phyloP scores from a whole-genome alignment of 2,113 vertebrate species.

The Brachyhypopomus occidentalis region DNA sequence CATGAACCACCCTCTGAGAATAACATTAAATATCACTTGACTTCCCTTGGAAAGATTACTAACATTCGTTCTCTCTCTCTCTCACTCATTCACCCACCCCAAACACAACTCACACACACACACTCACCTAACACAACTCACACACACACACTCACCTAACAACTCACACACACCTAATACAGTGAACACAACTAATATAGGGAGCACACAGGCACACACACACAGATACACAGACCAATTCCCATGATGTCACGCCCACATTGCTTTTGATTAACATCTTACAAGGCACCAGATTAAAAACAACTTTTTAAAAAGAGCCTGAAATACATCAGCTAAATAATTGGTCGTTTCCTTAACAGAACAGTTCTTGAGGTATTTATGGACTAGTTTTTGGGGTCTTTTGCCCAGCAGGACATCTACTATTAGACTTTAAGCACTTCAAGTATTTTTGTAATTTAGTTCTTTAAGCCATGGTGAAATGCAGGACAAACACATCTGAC shows the following conservation, averaged over 20 bases:
- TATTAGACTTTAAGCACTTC: conserved; percentile 24
- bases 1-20: neutral
- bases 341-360: conserved; percentile 49
- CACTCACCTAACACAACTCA: too few relatives aligned
- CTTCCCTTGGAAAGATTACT: conserved; percentile 12
- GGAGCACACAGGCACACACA: too few relatives aligned
- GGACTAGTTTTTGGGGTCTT: conserved; percentile 37
- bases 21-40: neutral
- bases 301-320: conserved; percentile 19
- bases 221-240: conserved; percentile 28
- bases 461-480: conserved; percentile 5
- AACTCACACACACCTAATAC: too few relatives aligned
- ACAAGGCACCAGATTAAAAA: conserved; percentile 32
- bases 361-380: conserved; percentile 48
- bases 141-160: too few relatives aligned
- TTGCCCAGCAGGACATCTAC: conserved; percentile 31
- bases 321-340: conserved; percentile 38
- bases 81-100: too few relatives aligned
- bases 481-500: neutral
- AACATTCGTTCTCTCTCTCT: neutral
- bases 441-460: conserved; percentile 40
- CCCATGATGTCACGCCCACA: neutral
- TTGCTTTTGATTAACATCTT: conserved; percentile 38
- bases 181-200: too few relatives aligned
- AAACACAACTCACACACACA: too few relatives aligned